Evolutionary conservation across 2,113 vertebrate species (phyloP).

Genomic region (Eclectus roratus): DNA sequence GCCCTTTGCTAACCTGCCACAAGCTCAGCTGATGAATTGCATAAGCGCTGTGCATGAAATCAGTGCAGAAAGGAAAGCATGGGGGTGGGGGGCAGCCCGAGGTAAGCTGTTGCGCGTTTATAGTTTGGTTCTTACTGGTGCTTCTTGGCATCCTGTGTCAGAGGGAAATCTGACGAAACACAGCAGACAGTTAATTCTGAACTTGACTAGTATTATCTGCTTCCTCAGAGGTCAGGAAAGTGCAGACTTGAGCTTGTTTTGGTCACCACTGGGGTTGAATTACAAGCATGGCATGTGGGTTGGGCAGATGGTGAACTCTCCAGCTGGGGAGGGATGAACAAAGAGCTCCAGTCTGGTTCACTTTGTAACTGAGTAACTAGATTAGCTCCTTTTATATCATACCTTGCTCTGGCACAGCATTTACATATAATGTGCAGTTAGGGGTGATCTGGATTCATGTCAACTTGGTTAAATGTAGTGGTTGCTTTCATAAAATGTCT

Average conservation of each 20-base stretch:
- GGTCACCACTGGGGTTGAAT: background rate
- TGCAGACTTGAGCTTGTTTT: background rate
- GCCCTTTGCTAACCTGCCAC: background rate
- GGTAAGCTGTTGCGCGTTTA: background rate
- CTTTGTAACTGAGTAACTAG: background rate
- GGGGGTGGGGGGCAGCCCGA: fast-evolving
- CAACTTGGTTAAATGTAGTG: background rate
- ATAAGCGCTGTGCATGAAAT: background rate
- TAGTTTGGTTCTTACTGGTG: background rate
- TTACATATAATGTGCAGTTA: background rate
- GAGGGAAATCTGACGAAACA: background rate
- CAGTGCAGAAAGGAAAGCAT: background rate
- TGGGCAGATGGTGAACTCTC: background rate
- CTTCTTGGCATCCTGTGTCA: background rate
- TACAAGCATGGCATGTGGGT: background rate
- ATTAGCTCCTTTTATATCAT: background rate
- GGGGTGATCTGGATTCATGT: background rate
- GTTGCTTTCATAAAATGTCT: background rate
- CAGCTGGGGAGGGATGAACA: background rate
- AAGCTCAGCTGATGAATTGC: background rate
- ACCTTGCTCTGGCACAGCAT: background rate
- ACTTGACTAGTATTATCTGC: background rate
- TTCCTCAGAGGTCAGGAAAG: background rate
- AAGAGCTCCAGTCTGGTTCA: background rate
- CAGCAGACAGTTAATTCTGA: background rate